Conservation (phyloP, 2,888 invertebrate genomes). For the Linnaemya tessellans region DNA sequence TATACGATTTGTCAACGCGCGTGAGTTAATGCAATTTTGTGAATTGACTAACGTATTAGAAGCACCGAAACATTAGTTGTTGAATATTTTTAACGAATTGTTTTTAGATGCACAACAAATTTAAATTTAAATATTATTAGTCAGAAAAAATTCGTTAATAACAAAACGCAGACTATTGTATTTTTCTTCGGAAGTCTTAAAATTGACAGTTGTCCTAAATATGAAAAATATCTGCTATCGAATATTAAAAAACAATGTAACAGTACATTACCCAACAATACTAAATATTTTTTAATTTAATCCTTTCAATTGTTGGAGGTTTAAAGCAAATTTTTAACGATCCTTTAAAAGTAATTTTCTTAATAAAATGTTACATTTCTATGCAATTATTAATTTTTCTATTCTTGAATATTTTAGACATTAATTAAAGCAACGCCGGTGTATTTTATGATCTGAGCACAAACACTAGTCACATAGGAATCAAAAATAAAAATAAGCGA, state of each 20-base stretch:
- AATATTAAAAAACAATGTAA: neutral
- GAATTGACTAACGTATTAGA: no score
- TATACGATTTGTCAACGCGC: no score
- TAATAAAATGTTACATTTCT: conserved; percentile 50
- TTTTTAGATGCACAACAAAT: no score
- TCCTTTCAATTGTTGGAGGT: conserved; percentile 25
- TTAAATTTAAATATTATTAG: no score
- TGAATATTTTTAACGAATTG: no score
- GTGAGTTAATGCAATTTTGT: no score
- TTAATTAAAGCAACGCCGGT: conserved; percentile 67
- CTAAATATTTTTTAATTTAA: conserved; percentile 4
- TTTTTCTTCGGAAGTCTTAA: no score
- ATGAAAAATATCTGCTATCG: neutral
- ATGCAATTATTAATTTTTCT: conserved; percentile 14
- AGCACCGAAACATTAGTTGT: no score
- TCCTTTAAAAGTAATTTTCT: conserved; percentile 33
- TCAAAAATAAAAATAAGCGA: conserved; percentile 33
- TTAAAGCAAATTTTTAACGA: conserved; percentile 45
- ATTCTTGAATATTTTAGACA: conserved; percentile 8
- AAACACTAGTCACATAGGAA: conserved; percentile 9
- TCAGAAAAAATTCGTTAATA: no score
- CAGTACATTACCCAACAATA: neutral
- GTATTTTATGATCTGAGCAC: conserved; percentile 67
- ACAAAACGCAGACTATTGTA: no score
- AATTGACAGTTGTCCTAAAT: neutral